phyloP scores from a whole-genome alignment of 2,888 invertebrate genomes.

The Zelleria hepariella region DNA sequence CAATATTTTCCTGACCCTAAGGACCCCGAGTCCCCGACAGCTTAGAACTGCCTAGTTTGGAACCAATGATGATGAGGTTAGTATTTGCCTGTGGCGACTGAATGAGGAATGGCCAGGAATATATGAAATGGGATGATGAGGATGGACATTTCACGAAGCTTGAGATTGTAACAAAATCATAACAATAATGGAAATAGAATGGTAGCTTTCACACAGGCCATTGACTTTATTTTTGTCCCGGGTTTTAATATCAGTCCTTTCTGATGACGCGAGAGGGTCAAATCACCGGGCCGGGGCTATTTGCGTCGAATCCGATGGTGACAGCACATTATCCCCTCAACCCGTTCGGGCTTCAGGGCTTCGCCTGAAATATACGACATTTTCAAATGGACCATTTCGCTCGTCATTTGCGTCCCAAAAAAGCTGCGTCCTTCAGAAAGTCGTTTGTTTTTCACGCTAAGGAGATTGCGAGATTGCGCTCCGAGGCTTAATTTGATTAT shows the following conservation, averaged over 20 bases:
- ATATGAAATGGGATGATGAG: no score
- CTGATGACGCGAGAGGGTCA: constrained; percentile 28
- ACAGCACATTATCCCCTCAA: constrained; percentile 43
- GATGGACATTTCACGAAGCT: no score
- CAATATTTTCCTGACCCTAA: no score
- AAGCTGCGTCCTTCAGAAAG: not conserved
- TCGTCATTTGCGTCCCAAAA: not conserved
- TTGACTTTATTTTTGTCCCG: constrained; percentile 20
- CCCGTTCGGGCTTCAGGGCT: constrained; percentile 18
- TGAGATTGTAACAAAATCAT: no score
- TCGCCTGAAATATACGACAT: constrained; percentile 34
- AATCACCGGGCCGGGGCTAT: constrained; percentile 31
- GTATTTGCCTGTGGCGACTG: no score
- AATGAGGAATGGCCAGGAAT: no score
- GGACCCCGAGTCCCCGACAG: no score
- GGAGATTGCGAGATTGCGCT: no score
- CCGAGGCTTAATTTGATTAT: not conserved
- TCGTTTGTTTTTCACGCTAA: not conserved
- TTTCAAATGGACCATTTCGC: constrained; percentile 30
- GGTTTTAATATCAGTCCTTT: constrained; percentile 24
- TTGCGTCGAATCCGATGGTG: constrained; percentile 29
- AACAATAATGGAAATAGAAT: not conserved
- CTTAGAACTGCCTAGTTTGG: no score
- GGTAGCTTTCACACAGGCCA: not conserved
- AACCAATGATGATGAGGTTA: no score